Evolutionary conservation across 2,888 invertebrate genomes (phyloP).

Genomic region (Agonopterix subpropinquella): DNA sequence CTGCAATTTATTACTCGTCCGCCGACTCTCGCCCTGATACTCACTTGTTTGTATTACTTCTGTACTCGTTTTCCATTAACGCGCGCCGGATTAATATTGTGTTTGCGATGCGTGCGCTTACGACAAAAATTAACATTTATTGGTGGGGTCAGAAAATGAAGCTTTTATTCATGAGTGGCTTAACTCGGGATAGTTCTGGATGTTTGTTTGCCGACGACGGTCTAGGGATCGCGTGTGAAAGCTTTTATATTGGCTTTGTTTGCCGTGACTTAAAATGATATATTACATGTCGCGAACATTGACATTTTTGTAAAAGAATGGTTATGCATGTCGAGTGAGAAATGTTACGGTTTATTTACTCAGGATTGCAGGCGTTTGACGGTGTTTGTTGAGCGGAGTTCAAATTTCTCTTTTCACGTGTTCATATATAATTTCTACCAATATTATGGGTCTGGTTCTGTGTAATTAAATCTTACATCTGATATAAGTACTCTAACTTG

Average conservation of each 20-base stretch:
- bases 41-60: conserved; percentile 67
- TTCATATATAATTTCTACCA: too few species aligned
- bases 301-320: conserved; percentile 60
- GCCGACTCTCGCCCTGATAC: conserved; percentile 30
- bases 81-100: conserved; percentile 71
- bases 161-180: conserved; percentile 73
- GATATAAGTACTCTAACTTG: too few species aligned
- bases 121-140: conserved; percentile 74
- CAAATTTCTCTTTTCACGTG: too few species aligned
- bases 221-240: conserved; percentile 70
- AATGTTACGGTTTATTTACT: conserved; percentile 54
- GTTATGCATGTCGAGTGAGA: conserved; percentile 47
- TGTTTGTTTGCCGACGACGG: conserved; percentile 66
- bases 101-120: conserved; percentile 68
- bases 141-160: conserved; percentile 66
- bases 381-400: background rate
- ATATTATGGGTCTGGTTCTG: too few species aligned
- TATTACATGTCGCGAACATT: conserved; percentile 67
- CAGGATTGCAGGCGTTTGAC: conserved; percentile 17
- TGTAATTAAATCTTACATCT: too few species aligned
- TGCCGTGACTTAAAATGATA: conserved; percentile 71
- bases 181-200: conserved; percentile 65
- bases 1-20: conserved; percentile 63
- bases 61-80: conserved; percentile 71
- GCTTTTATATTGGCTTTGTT: conserved; percentile 68